Base-by-base conservation (phyloP, 2,888 invertebrate genomes). In the Teinopalpus imperialis region DNA sequence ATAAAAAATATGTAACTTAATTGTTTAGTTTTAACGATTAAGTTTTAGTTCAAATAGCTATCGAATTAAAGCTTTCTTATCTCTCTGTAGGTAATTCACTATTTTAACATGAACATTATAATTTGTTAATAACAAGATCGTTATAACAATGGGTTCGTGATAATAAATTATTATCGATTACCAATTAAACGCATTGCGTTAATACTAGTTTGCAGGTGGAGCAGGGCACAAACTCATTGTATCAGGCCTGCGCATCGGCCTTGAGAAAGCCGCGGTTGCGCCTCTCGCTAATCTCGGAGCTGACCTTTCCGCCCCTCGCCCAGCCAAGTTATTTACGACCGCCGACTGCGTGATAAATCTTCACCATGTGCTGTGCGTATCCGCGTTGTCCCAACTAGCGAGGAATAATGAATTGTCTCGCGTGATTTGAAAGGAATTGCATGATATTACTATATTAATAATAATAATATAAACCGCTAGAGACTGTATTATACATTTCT, bases 231-330 rank as follows among this genome's bases (percentile, higher is more conserved):
- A 48, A 54, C 68, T 23, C 32, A 18, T 31, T 30, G 59, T 80
- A 80, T 80, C 80, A 74, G 70, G 67, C 63, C 67, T 71, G 71
- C 63, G 73, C 66, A 80, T 80, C 80, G 80, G 77, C 81, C 81
- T 81, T 82, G 81, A 74, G 70, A 69, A 66, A 68, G 70, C 68
- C 67, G 72, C 62, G 60, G 58, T 51, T 59, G 62, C 71, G 68
- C 63, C 65, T 66, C 71, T 68, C 39, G 42, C 49, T 40, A 45
- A 34, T 20, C 32, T 20, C 41, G 46, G 50, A 45, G 51, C 55
- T 65, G 63, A 68, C 67, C 70, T 82, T 81, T 81, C 67, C 70
- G 73, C 67, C 73, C 70, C 67, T 69, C 71, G 41, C 64, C 63
- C 62, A 59, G 61, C 57, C 46, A 59, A 43, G 69, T 76, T 81